Percentiles rank a stretch among this genome's conserved stretches.
These are phyloP conservation scores for Syrmaticus mikado DNA, from an alignment of 2,113 vertebrate genomes.

Conservation along the genomic window DNA sequence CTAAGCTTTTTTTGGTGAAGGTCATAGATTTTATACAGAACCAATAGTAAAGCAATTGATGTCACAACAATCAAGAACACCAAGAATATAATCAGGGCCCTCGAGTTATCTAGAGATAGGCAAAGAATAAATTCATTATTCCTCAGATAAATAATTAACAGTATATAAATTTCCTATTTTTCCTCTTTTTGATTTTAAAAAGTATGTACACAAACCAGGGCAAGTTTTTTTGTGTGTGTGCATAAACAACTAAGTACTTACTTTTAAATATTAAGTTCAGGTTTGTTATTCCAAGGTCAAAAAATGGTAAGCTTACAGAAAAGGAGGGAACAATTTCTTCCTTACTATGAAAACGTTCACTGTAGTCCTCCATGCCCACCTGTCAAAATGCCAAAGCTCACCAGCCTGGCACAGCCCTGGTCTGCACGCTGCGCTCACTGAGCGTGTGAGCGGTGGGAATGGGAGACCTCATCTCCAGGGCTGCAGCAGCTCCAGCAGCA, in stretches of 20 bases:
- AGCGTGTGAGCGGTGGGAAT: neutral
- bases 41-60: constrained; percentile 84
- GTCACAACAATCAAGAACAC: constrained; percentile 88
- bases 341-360: neutral
- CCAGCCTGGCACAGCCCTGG: neutral
- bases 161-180: neutral
- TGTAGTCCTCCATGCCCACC: neutral
- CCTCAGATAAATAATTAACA: neutral
- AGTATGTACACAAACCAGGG: neutral
- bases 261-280: neutral
- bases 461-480: neutral
- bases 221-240: neutral
- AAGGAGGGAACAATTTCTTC: neutral
- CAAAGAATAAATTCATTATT: neutral
- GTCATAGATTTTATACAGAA: constrained; percentile 91
- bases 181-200: neutral
- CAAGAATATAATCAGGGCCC: constrained; percentile 87
- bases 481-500: neutral
- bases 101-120: constrained; percentile 84
- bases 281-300: neutral
- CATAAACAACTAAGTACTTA: neutral
- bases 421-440: neutral
- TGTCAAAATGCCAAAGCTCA: neutral
- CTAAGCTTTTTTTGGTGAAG: constrained; percentile 80
- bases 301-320: neutral